Evolutionary conservation across 2,888 invertebrate genomes (phyloP).

Genomic region (Archaeoteleia sp.): DNA sequence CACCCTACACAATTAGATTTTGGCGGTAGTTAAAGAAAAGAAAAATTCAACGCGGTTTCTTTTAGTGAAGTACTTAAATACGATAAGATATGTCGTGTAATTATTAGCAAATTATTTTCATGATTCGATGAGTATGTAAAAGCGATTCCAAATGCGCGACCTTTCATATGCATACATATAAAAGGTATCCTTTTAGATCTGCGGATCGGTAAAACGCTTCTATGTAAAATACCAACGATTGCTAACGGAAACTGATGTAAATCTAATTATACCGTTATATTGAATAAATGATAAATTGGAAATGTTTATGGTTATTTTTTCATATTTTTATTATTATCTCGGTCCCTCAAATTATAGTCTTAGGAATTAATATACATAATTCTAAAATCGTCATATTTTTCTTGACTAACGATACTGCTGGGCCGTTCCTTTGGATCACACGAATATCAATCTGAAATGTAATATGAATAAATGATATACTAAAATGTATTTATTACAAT

Average conservation of each 20-base stretch:
- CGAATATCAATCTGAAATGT: no score
- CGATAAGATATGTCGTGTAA: slow-evolving; percentile 41
- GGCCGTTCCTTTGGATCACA: no score
- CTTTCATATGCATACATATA: slow-evolving; percentile 39
- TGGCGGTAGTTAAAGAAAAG: no score
- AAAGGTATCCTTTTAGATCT: slow-evolving; percentile 51
- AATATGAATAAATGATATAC: no score
- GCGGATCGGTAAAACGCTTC: slow-evolving; percentile 51
- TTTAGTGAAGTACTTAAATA: no score
- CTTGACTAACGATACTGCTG: no score
- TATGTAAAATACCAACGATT: slow-evolving; percentile 50
- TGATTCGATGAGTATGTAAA: slow-evolving; percentile 34
- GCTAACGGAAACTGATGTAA: slow-evolving; percentile 45
- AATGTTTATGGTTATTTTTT: slow-evolving; percentile 1
- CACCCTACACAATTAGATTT: no score
- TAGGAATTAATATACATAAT: no score
- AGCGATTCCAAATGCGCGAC: slow-evolving; percentile 42
- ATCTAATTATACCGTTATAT: slow-evolving; percentile 48
- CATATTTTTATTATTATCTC: neutral
- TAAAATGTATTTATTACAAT: no score
- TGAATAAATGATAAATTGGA: slow-evolving; percentile 50
- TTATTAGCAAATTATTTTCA: slow-evolving; percentile 43
- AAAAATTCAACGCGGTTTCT: no score
- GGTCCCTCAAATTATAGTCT: no score
- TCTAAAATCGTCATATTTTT: no score